Evolutionary conservation across 2,888 invertebrate genomes (phyloP), one percentile per base, ranked within the genome.

Genomic region (Pharmacophagus antenor): DNA sequence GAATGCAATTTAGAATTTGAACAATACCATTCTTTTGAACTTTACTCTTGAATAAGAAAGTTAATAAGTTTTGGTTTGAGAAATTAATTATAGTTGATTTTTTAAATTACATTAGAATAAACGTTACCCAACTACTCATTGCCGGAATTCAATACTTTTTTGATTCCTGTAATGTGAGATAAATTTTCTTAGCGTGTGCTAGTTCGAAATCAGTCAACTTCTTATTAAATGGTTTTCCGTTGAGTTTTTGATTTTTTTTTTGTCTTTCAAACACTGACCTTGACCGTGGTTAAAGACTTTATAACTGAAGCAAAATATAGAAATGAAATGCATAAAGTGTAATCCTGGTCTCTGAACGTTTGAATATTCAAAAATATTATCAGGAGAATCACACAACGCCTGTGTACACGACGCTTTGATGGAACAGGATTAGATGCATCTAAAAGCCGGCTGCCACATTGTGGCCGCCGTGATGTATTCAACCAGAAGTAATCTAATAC

Each of bases 401-500:
- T 31, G 22, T 37, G 23, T 53, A 22, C 27, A 51, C 47, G 22
- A 15, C 31, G 50, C 61, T 61, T 61, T 56, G 56, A 52, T 61
- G 61, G 37, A 56, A 52, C 21, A 44, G 61, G 56, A 61, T 61
- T 56, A 61, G 52, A 27, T 48, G 48, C 56, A 56, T 61, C 47
- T 51, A 22, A 56, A 52, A 56, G 61, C 56, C 22, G 52, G 61
- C 56, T n/a, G 52, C 25, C 56, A 52, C 51, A 52, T 47, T 53
- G 61, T 52, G 48, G 52, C 27, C 50, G 60, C 20, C 41, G 50
- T 61, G 48, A 56, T 56, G 56, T 56, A 61, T 61, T 61, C 61
- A 48, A 61, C 56, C 52, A 61, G 56, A 56, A 61, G 37, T 61
- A 61, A 61, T 61, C 61, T 23, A 56, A 61, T 61, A 56, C 56